Base-by-base conservation (phyloP, 2,797 vertebrate genomes). In the Gorsachius magnificus region DNA sequence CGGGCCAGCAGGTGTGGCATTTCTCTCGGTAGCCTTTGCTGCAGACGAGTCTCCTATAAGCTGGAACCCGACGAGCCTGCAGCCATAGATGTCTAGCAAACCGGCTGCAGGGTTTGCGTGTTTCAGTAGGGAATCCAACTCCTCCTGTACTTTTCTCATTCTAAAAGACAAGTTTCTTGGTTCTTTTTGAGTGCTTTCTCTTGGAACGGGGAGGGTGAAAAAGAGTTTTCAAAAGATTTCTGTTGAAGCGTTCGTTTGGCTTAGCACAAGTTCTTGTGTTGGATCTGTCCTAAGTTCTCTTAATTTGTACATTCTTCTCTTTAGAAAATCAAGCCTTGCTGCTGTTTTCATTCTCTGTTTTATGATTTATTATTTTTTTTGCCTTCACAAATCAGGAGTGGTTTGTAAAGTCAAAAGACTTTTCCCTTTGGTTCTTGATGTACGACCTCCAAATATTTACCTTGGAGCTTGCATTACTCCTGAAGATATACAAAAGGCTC, bases 1-100 rank as follows among this genome's bases (percentile, higher is more conserved):
- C 97, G 98, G 92, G 96, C 98, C 97, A 98, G 97, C 98, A 99
- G 98, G 98, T 99, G 99, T 97, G 95, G 98, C 90, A 97, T 98
- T 97, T 97, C 97, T 98, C 96, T 98, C 96, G 96, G 96, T 98
- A 97, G 96, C 97, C 97, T 98, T 97, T 98, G 98, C 98, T 98
- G 98, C 98, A 97, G 97, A 92, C 97, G 96, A 95, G 93, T 97
- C 94, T 97, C 97, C 97, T 98, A 95, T 97, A 98, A 98, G 96
- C 98, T 97, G 98, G 98, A 98, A 96, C 97, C 93, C 4, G 98
- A 98, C 56, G 97, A 98, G 79, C 97, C 97, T 75, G 95, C 98
- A 77, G 94, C 94, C 68, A 72, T 97, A 97, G 97, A 95, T 95
- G 70, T 96, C 79, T 97, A 97, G 91, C 75, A 83, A 95, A 76